These are phyloP conservation scores for Thamnaconus septentrionalis DNA, from an alignment of 2,113 vertebrate species.

Conservation along the genomic window DNA sequence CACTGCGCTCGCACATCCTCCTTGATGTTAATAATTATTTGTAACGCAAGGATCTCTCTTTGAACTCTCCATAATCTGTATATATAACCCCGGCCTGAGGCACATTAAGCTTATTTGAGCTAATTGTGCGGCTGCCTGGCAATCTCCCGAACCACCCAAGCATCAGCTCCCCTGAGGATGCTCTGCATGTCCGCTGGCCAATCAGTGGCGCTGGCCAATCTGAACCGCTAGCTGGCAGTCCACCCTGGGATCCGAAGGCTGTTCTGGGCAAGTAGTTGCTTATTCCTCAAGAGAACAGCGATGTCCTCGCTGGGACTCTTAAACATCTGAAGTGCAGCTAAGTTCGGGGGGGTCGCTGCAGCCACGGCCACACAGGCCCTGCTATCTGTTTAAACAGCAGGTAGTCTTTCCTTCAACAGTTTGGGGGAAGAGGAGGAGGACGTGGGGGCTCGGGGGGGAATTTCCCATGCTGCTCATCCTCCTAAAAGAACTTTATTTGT, in stretches of 20 bases:
- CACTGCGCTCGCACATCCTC: not conserved
- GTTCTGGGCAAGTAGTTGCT: slow-evolving; percentile 73
- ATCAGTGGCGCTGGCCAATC: slow-evolving; percentile 48
- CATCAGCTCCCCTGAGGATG: slow-evolving; percentile 53
- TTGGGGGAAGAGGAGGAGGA: slow-evolving; percentile 21
- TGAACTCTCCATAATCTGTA: slow-evolving; percentile 29
- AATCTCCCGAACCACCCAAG: slow-evolving; percentile 69
- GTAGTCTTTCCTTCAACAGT: slow-evolving; percentile 61
- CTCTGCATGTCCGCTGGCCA: slow-evolving; percentile 52
- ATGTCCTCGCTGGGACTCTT: slow-evolving; percentile 58
- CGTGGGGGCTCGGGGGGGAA: not conserved
- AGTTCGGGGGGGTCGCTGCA: slow-evolving; percentile 52
- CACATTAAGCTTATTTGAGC: slow-evolving; percentile 62
- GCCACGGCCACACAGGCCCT: slow-evolving; percentile 46
- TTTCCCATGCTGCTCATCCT: slow-evolving; percentile 63
- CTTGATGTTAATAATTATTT: not conserved
- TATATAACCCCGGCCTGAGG: slow-evolving; percentile 37
- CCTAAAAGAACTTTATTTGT: slow-evolving; percentile 20
- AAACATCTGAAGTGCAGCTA: slow-evolving; percentile 67
- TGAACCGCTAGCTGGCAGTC: slow-evolving; percentile 59
- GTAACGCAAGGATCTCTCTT: not conserved
- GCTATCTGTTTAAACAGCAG: slow-evolving; percentile 75
- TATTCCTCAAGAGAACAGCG: slow-evolving; percentile 63
- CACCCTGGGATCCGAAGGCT: slow-evolving; percentile 65
- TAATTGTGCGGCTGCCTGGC: slow-evolving; percentile 58